Base-by-base conservation (phyloP, 2,888 invertebrate genomes). In the Prenolepis imparis region DNA sequence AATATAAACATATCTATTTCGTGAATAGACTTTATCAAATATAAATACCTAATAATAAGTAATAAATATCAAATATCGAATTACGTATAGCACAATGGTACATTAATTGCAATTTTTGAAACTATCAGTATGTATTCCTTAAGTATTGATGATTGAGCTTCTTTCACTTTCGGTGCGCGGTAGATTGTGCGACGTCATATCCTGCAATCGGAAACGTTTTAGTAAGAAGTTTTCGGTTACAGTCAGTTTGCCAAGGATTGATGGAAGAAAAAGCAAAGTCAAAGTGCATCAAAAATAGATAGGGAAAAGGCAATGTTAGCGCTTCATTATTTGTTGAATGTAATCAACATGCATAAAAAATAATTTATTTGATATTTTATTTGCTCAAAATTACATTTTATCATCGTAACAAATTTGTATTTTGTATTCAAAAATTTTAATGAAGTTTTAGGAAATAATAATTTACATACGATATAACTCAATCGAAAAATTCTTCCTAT, bases 111-210 rank as follows among this genome's bases (percentile, higher is more conserved):
- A 55, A 72, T 83, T 87, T 82, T 67, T 55, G 3, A 48, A 12
- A 52, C 28, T 24, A 24, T 32, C 52, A 21, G 44, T 24, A 9
- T 55, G 63, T 68, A 32, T 15, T 66, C 63, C 12, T 87, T 84
- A 87, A 88, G 85, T 90, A 89, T 89, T 84, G 85, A 87, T 83
- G 80, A 63, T 78, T 44, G 64, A 77, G 84, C 52, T 80, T 85
- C 74, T 77, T 44, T 89, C 86, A 84, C 72, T 61, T 36, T 81
- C n/a, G 24, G 61, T 48, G 57, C 39, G 67, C 52, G 63, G 64
- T 64, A 80, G 74, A 61, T 48, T 48, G 63, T 55, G 70, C 77
- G 84, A 85, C 78, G 85, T 88, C 86, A 90, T 83, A 86, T 90
- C 88, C 88, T 82, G 86, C 21, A n/a, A 70, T 18, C 86, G 86